These are phyloP conservation scores for Leptura quadrifasciata DNA, from an alignment of 2,888 invertebrate species.

Conservation along the genomic window DNA sequence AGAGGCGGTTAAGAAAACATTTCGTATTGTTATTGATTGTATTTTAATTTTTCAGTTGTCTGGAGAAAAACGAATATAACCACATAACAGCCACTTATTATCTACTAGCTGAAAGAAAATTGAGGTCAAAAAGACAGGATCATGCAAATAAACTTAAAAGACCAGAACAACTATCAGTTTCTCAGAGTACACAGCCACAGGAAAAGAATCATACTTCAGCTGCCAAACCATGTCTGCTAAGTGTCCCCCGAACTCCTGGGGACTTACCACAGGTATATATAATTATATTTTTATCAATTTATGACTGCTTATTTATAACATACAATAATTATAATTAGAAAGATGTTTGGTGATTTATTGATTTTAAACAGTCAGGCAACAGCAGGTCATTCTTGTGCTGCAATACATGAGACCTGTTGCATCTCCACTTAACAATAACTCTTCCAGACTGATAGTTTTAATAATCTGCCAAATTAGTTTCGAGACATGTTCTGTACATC, in stretches of 20 bases:
- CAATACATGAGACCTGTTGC: too few species aligned
- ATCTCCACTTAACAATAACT: too few species aligned
- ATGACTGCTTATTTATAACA: too few species aligned
- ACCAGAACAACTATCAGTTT: constrained; percentile 72
- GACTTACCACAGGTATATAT: constrained; percentile 79
- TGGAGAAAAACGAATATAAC: constrained; percentile 97
- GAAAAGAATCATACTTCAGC: constrained; percentile 65
- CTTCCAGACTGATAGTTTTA: too few species aligned
- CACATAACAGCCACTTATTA: constrained; percentile 99
- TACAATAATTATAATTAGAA: too few species aligned
- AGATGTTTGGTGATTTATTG: too few species aligned
- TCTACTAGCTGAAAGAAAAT: constrained; percentile 93
- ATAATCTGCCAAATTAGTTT: too few species aligned
- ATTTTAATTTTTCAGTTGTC: constrained; percentile 78
- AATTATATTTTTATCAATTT: background rate
- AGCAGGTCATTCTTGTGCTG: too few species aligned
- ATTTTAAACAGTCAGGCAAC: too few species aligned
- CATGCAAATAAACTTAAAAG: constrained; percentile 73
- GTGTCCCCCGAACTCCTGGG: constrained; percentile 82
- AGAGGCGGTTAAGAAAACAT: too few species aligned
- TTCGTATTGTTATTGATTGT: background rate
- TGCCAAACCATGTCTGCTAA: constrained; percentile 73
- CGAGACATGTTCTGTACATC: too few species aligned
- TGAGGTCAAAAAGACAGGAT: constrained; percentile 86
- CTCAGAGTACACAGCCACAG: constrained; percentile 63